These are phyloP conservation scores for Pseudachorutes palmiensis DNA, from an alignment of 1,140 invertebrate species.

Conservation along the genomic window DNA sequence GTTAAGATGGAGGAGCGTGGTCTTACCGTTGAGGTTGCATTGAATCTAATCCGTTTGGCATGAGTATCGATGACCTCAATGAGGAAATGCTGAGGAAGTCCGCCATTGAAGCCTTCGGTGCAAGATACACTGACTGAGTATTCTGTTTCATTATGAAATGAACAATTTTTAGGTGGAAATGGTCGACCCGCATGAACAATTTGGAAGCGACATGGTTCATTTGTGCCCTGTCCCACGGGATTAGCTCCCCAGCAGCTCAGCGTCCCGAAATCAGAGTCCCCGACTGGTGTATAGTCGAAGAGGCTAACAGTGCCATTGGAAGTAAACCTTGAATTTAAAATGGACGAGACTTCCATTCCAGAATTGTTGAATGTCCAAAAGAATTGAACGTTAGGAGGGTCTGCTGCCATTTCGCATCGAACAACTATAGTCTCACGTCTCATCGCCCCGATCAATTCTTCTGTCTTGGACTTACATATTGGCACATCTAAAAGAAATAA, in stretches of 20 bases:
- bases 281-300: constrained; percentile 71
- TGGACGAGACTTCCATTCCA: constrained; percentile 29
- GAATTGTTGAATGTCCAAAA: constrained; percentile 36
- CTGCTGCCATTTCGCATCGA: constrained; percentile 74
- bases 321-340: constrained; percentile 42
- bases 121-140: constrained; percentile 70
- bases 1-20: too few species aligned
- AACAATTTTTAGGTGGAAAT: constrained; percentile 74
- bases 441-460: constrained; percentile 69
- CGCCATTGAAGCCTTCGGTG: constrained; percentile 69
- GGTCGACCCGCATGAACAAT: constrained; percentile 58
- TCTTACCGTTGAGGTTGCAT: constrained; percentile 38
- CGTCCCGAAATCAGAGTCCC: constrained; percentile 68
- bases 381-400: constrained; percentile 52
- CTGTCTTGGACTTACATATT: constrained; percentile 62
- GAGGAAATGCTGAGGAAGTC: constrained; percentile 70
- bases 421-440: constrained; percentile 74
- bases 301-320: constrained; percentile 57
- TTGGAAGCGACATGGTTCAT: constrained; percentile 37
- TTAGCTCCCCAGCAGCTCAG: constrained; percentile 50
- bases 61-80: constrained; percentile 65
- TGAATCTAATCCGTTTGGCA: constrained; percentile 42
- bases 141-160: constrained; percentile 71
- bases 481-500: too few species aligned
- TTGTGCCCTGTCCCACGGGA: constrained; percentile 38